Percentiles rank a stretch among this genome's conserved stretches.
phyloP scores from a whole-genome alignment of 2,888 invertebrate genomes.

The Drosophila niveifrons region DNA sequence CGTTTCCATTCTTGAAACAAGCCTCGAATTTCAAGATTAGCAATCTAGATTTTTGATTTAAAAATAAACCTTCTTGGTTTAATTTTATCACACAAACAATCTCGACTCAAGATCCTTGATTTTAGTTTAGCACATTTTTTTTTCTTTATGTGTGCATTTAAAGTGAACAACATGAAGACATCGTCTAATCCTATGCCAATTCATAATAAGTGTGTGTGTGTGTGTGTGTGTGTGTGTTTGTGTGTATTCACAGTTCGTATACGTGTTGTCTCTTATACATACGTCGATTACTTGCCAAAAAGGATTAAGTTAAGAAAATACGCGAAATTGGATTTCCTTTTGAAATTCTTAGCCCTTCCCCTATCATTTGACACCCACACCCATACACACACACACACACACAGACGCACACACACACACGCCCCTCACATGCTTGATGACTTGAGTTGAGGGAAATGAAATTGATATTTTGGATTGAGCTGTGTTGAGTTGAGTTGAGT shows the following conservation, averaged over 20 bases:
- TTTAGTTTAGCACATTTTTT: too few species aligned
- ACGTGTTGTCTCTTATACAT: conserved; percentile 20
- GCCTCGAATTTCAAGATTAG: too few species aligned
- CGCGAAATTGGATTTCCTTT: conserved; percentile 74
- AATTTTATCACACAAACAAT: too few species aligned
- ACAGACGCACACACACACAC: conserved; percentile 4
- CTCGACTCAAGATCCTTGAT: too few species aligned
- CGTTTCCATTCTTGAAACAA: too few species aligned
- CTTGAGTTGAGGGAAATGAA: conserved; percentile 65
- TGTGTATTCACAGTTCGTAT: conserved; percentile 22
- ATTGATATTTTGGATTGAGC: conserved; percentile 61
- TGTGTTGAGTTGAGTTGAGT: conserved; percentile 31
- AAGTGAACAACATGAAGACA: not conserved
- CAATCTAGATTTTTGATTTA: too few species aligned
- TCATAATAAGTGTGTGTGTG: conserved; percentile 14
- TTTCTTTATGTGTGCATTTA: not conserved
- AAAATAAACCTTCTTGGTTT: too few species aligned
- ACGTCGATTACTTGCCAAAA: conserved; percentile 52
- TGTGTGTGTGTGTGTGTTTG: conserved; percentile 16
- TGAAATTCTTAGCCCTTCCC: conserved; percentile 19
- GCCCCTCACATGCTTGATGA: conserved; percentile 46
- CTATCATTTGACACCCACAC: not conserved
- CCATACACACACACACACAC: not conserved
- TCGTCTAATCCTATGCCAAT: conserved; percentile 25
- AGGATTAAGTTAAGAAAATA: conserved; percentile 69